A percentile compares a stretch with the other conserved stretches of the same genome.
These are phyloP conservation scores for Oxyruncus cristatus DNA, from an alignment of 2,113 vertebrate species.

Conservation along the genomic window DNA sequence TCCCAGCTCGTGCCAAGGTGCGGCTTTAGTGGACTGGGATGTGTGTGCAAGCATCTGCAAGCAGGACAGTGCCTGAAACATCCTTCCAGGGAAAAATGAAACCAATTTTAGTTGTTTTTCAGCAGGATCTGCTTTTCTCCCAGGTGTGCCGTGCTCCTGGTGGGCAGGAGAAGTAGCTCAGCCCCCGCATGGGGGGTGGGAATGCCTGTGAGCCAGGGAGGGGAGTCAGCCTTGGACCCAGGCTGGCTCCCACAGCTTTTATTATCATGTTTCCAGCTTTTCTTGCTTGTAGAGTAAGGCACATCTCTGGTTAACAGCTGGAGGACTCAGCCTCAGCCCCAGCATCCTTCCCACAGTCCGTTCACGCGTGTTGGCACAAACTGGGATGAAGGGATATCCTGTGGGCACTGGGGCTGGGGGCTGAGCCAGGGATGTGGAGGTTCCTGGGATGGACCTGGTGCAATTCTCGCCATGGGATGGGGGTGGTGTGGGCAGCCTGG, in stretches of 20 bases:
- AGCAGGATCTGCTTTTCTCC: neutral
- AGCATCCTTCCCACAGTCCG: neutral
- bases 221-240: neutral
- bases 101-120: neutral
- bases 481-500: accelerated
- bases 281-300: neutral
- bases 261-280: accelerated
- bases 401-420: neutral
- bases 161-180: neutral
- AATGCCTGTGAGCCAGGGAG: neutral
- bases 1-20: accelerated
- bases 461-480: accelerated
- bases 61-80: neutral
- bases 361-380: accelerated
- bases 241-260: neutral
- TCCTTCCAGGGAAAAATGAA: neutral
- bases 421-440: accelerated
- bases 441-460: neutral
- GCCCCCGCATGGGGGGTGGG: neutral
- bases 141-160: accelerated
- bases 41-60: neutral
- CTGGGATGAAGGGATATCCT: neutral
- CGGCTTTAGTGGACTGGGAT: neutral
- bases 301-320: neutral
- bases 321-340: neutral